Evolutionary conservation across 2,888 invertebrate genomes (phyloP).

Genomic region (Polietes domitor): DNA sequence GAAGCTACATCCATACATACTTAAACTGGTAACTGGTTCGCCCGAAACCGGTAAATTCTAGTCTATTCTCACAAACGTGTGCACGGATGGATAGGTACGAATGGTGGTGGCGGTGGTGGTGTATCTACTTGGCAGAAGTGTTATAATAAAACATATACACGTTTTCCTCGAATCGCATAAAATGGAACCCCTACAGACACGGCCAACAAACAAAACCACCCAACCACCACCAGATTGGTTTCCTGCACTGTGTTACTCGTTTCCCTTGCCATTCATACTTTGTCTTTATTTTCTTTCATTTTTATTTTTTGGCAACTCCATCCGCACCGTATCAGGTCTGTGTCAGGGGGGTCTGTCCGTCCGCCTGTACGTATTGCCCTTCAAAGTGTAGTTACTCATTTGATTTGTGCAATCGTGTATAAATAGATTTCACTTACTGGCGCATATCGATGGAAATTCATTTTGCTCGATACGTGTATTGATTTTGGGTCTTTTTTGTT

Average conservation of each 20-base stretch:
- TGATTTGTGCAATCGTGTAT: constrained; percentile 51
- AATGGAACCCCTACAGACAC: constrained; percentile 43
- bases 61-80: neutral
- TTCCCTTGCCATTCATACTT: constrained; percentile 35
- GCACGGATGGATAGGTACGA: neutral
- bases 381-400: constrained; percentile 26
- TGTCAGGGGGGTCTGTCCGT: neutral
- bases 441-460: constrained; percentile 43
- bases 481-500: constrained; percentile 38
- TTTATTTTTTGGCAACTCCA: constrained; percentile 38
- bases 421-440: constrained; percentile 45
- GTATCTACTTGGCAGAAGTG: constrained; percentile 27
- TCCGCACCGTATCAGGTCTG: neutral
- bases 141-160: constrained; percentile 42
- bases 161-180: constrained; percentile 45
- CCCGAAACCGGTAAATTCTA: constrained; percentile 20
- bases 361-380: constrained; percentile 6
- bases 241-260: constrained; percentile 37
- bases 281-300: neutral
- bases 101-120: neutral
- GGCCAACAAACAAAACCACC: constrained; percentile 7
- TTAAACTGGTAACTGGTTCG: neutral
- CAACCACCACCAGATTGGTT: constrained; percentile 51
- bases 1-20: neutral
- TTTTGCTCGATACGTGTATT: constrained; percentile 36